These are phyloP conservation scores for Onychorhynchus coronatus DNA, from an alignment of 2,113 vertebrate species.

Conservation along the genomic window DNA sequence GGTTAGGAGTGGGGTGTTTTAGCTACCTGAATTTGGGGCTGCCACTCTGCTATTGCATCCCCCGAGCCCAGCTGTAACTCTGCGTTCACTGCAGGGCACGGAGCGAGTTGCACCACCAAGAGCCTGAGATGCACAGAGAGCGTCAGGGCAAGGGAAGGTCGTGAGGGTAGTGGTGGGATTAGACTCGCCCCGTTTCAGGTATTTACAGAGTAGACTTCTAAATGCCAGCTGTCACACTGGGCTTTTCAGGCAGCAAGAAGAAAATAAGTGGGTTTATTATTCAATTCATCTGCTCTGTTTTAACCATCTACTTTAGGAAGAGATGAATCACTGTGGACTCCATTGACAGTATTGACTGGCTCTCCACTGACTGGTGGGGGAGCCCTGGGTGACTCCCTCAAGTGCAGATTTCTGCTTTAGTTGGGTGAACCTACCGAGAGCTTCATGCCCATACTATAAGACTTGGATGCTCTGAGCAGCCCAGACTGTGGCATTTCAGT, in stretches of 20 bases:
- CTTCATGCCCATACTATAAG: neutral
- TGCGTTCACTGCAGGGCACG: too few species aligned
- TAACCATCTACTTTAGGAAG: conserved; percentile 17
- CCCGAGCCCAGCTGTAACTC: neutral
- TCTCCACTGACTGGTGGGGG: neutral
- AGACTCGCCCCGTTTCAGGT: neutral
- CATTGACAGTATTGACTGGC: conserved; percentile 17
- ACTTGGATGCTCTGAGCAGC: neutral
- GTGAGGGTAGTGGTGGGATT: neutral
- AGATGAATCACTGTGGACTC: neutral
- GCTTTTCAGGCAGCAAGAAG: neutral
- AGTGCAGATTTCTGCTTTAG: neutral
- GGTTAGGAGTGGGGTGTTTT: neutral
- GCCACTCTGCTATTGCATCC: neutral
- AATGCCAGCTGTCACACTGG: neutral
- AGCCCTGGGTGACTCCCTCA: neutral
- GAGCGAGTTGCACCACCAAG: neutral
- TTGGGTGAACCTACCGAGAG: neutral
- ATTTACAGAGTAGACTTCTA: neutral
- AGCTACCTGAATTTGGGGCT: neutral
- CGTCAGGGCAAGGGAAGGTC: neutral
- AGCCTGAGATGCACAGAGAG: neutral
- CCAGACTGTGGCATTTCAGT: conserved; percentile 7
- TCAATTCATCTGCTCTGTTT: conserved; percentile 13
- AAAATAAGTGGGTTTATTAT: neutral